These are phyloP conservation scores for Apis dorsata DNA, from an alignment of 1,140 invertebrate genomes.

Conservation along the genomic window DNA sequence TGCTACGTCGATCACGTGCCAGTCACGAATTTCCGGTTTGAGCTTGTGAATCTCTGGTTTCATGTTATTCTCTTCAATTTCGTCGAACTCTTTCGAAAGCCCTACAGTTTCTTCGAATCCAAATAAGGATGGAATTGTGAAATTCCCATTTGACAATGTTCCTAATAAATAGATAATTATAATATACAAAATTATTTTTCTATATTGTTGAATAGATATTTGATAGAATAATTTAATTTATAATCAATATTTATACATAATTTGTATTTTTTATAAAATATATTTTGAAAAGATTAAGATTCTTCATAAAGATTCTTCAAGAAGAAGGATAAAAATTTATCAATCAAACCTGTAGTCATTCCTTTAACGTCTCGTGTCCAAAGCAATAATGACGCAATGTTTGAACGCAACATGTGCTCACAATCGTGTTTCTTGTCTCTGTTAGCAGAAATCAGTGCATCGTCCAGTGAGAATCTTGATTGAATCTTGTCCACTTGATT, in stretches of 20 bases:
- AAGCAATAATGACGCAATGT: slow-evolving; percentile 48
- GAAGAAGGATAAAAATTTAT: no score
- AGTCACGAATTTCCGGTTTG: slow-evolving; percentile 21
- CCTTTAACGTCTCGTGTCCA: slow-evolving; percentile 60
- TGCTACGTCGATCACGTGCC: slow-evolving; percentile 31
- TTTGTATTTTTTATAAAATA: no score
- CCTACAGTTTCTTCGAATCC: slow-evolving; percentile 18
- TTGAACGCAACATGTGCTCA: slow-evolving; percentile 49
- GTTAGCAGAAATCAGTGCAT: slow-evolving; percentile 5
- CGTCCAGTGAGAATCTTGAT: slow-evolving; percentile 11
- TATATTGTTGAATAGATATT: no score
- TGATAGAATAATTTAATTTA: no score
- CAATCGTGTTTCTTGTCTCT: slow-evolving; percentile 56
- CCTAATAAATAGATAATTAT: not conserved
- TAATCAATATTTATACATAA: no score
- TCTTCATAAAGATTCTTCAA: no score
- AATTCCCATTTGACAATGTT: slow-evolving; percentile 31
- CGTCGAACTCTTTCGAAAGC: not conserved
- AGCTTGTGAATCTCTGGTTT: slow-evolving; percentile 21
- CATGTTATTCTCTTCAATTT: slow-evolving; percentile 19
- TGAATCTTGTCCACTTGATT: not conserved
- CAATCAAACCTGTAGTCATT: slow-evolving; percentile 63
- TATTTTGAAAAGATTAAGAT: no score
- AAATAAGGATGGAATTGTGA: slow-evolving; percentile 29
- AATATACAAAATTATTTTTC: no score